Evolutionary conservation across 2,113 vertebrate genomes (phyloP).

Genomic region (Campylomormyrus tamandua): DNA sequence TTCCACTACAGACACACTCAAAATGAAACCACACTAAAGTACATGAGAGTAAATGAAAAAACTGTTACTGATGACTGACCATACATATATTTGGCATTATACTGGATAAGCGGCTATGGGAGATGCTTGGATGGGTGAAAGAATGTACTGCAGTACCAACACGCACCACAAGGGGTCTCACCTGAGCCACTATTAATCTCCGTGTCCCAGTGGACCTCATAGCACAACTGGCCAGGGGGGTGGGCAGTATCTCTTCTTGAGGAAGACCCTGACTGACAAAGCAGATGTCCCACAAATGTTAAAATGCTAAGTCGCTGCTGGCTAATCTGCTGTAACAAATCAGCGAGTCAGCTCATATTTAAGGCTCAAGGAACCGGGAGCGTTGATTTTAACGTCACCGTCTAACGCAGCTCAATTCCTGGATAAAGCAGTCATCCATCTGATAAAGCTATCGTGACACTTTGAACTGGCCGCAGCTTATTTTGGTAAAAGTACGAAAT

Average conservation of each 20-base stretch:
- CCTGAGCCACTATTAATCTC: constrained; percentile 55
- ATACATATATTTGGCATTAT: neutral
- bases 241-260: constrained; percentile 58
- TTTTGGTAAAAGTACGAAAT: neutral
- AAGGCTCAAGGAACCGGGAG: neutral
- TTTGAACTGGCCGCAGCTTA: neutral
- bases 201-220: constrained; percentile 73
- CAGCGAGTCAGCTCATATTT: neutral
- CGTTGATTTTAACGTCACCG: neutral
- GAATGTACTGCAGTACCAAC: neutral
- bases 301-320: neutral
- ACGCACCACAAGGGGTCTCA: constrained; percentile 49
- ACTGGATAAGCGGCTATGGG: neutral
- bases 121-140: neutral
- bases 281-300: constrained; percentile 22
- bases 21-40: neutral
- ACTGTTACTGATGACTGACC: neutral
- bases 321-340: neutral
- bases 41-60: neutral
- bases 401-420: neutral
- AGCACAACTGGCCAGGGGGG: constrained; percentile 54
- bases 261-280: constrained; percentile 57
- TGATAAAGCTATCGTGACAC: neutral
- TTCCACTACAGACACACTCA: neutral
- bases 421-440: neutral